These are phyloP conservation scores for Silurus glanis DNA, from an alignment of 2,113 vertebrate genomes.

Conservation along the genomic window DNA sequence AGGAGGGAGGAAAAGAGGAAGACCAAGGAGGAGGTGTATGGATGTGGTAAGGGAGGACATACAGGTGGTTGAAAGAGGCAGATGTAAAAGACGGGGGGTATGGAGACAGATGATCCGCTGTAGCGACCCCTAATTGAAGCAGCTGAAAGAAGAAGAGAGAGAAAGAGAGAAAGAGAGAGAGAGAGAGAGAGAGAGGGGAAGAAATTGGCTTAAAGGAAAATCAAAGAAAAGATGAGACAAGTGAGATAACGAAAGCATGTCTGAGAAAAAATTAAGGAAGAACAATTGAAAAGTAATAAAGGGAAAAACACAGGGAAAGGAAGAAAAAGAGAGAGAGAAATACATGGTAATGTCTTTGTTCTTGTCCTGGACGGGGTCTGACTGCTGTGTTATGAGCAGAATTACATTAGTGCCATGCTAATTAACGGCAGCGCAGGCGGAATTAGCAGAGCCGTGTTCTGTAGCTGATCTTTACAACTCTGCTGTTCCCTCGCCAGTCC, in stretches of 20 bases:
- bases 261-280: background rate
- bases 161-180: background rate
- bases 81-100: no score
- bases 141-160: no score
- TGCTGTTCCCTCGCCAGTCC: constrained; percentile 21
- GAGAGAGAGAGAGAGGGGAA: background rate
- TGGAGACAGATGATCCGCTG: no score
- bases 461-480: constrained; percentile 38
- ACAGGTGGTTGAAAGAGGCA: no score
- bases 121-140: no score
- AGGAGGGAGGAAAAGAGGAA: no score
- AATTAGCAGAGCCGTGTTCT: constrained; percentile 40
- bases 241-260: background rate
- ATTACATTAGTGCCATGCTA: constrained; percentile 52
- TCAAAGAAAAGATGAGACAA: background rate
- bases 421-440: constrained; percentile 50
- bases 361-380: constrained; percentile 39
- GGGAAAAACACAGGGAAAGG: background rate
- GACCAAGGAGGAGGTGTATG: no score
- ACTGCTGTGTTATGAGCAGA: constrained; percentile 43
- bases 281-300: background rate
- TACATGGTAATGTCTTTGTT: constrained; percentile 28
- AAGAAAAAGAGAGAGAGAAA: background rate
- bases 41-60: no score
- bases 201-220: background rate